These are phyloP conservation scores for Passer domesticus DNA, from an alignment of 2,113 vertebrate species.

Conservation along the genomic window DNA sequence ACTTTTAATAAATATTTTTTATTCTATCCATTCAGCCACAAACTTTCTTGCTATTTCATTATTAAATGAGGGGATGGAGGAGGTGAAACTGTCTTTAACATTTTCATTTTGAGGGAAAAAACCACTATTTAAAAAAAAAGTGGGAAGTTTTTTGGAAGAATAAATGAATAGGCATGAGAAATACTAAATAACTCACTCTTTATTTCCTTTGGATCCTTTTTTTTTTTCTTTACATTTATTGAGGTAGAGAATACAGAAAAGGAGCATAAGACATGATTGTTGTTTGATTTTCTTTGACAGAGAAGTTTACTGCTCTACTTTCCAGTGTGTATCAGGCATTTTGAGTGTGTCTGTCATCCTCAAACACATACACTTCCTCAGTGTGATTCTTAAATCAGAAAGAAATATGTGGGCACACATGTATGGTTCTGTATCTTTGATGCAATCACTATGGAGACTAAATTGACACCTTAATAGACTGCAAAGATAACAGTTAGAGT, in stretches of 20 bases:
- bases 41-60: not conserved
- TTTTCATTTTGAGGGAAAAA: not conserved
- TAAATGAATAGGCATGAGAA: not conserved
- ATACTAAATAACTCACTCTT: not conserved
- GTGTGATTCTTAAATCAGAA: not conserved
- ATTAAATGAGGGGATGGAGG: not conserved
- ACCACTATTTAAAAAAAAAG: accelerated
- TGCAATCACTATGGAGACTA: not conserved
- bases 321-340: not conserved
- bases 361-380: not conserved
- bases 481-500: not conserved
- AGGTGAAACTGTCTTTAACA: not conserved
- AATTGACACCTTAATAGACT: not conserved
- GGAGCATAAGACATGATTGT: accelerated
- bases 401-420: accelerated
- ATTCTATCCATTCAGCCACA: not conserved
- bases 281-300: not conserved
- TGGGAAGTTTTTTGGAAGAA: not conserved
- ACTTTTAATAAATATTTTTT: not conserved
- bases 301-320: not conserved
- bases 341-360: not conserved
- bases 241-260: not conserved
- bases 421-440: not conserved
- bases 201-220: not conserved
- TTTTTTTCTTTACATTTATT: not conserved